Evolutionary conservation across 2,113 vertebrate species (phyloP).

Genomic region (Tapirus terrestris): DNA sequence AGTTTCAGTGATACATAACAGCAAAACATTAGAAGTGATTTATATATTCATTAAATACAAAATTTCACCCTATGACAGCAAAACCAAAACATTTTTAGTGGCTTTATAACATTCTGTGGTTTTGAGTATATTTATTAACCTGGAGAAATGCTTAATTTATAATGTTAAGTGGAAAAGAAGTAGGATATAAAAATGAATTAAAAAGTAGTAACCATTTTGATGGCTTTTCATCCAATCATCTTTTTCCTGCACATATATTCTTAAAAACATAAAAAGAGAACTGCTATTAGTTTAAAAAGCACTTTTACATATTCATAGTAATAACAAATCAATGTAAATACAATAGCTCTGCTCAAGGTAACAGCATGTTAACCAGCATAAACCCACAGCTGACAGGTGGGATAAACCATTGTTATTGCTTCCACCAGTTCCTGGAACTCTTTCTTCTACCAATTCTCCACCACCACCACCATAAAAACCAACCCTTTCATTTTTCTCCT

Average conservation of each 20-base stretch:
- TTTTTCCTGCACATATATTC: not conserved
- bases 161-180: not conserved
- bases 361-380: not conserved
- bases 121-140: slow-evolving; percentile 37
- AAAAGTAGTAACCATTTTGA: slow-evolving; percentile 41
- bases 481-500: not conserved
- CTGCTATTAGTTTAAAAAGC: slow-evolving; percentile 10
- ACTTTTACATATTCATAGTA: not conserved
- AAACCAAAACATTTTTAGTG: slow-evolving; percentile 20
- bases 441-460: not conserved
- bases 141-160: not conserved
- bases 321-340: not conserved
- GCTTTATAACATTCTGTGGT: slow-evolving; percentile 8
- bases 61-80: not conserved
- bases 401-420: not conserved
- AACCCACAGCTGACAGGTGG: not conserved
- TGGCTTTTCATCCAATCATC: not conserved
- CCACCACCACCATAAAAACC: not conserved
- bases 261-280: slow-evolving; percentile 27
- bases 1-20: slow-evolving; percentile 10
- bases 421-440: not conserved
- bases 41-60: slow-evolving; percentile 34
- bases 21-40: slow-evolving; percentile 24
- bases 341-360: not conserved
- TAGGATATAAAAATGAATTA: slow-evolving; percentile 26